A percentile compares a stretch with the other conserved stretches of the same genome.
phyloP scores from a whole-genome alignment of 2,113 vertebrate genomes.

The Stomatorhinus ivindoensis region DNA sequence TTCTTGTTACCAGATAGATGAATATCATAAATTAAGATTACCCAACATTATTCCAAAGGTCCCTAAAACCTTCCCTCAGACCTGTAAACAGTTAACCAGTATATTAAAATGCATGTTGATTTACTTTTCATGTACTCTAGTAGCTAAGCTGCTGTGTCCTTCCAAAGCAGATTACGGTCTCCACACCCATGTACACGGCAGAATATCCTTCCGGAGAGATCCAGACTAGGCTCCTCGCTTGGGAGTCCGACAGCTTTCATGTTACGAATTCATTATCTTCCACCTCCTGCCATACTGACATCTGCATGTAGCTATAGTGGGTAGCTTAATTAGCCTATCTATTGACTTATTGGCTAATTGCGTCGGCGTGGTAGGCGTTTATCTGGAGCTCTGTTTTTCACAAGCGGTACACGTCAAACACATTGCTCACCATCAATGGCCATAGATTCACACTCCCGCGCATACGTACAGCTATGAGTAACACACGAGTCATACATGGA shows the following conservation, averaged over 20 bases:
- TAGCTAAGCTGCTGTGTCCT: not conserved
- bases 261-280: not conserved
- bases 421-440: not conserved
- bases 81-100: not conserved
- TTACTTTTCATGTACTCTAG: not conserved
- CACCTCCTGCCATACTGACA: not conserved
- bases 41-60: not conserved
- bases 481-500: not conserved
- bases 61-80: not conserved
- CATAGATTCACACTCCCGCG: not conserved
- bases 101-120: not conserved
- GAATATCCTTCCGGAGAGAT: not conserved
- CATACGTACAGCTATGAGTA: not conserved
- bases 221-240: not conserved
- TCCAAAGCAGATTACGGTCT: not conserved
- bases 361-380: not conserved
- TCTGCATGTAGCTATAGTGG: not conserved
- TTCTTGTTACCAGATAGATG: not conserved
- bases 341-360: not conserved
- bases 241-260: not conserved
- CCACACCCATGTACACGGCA: not conserved
- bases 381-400: not conserved
- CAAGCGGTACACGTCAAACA: not conserved
- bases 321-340: not conserved
- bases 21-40: not conserved